phyloP scores from a whole-genome alignment of 2,888 invertebrate genomes.

The Yponomeuta malinellus region DNA sequence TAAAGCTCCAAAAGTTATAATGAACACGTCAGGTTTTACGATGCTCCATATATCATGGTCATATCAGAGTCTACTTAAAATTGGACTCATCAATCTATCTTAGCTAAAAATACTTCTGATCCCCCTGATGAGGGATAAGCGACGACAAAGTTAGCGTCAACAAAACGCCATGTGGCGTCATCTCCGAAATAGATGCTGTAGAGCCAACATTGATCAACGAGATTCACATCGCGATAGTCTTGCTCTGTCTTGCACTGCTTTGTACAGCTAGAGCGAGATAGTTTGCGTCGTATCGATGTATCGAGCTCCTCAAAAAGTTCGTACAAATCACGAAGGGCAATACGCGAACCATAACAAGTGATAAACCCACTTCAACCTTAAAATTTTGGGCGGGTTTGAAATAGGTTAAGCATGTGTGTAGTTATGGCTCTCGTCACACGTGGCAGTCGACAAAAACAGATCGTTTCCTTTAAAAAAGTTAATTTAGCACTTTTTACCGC shows the following conservation, averaged over 20 bases:
- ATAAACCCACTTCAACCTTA: background rate
- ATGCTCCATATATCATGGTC: conserved; percentile 47
- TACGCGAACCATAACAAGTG: too few species aligned
- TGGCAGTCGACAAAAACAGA: conserved; percentile 67
- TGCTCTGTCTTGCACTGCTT: too few species aligned
- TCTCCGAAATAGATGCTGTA: conserved; percentile 16
- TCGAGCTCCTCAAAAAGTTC: too few species aligned
- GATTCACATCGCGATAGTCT: too few species aligned
- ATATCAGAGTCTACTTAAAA: conserved; percentile 59
- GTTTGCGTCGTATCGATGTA: too few species aligned
- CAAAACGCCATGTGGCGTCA: conserved; percentile 58
- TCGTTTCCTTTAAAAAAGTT: conserved; percentile 75
- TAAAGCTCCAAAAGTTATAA: background rate
- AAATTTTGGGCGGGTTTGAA: background rate
- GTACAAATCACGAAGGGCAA: too few species aligned
- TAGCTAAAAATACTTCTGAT: conserved; percentile 55
- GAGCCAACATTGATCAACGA: background rate
- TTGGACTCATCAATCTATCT: conserved; percentile 56
- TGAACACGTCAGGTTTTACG: background rate
- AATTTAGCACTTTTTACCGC: conserved; percentile 68
- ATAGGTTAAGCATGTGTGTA: background rate
- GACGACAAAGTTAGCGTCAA: conserved; percentile 69
- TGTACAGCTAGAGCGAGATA: too few species aligned
- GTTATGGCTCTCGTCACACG: conserved; percentile 47
- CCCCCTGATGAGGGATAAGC: conserved; percentile 63